These are phyloP conservation scores for Melanargia galathea DNA, from an alignment of 2,888 invertebrate species.

Conservation along the genomic window DNA sequence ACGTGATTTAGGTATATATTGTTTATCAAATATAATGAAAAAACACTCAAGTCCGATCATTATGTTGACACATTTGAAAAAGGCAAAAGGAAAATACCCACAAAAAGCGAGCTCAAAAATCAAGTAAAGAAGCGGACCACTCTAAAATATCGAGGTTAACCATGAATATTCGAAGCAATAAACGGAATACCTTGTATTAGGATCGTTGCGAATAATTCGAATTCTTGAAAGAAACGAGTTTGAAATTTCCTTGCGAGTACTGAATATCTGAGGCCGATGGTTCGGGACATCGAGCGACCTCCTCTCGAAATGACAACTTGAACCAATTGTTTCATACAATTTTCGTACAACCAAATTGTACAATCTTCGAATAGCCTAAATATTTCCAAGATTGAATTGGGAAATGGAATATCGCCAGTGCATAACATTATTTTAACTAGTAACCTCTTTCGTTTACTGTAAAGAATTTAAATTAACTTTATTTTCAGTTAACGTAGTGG, in stretches of 20 bases:
- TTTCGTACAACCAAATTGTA: conserved; percentile 59
- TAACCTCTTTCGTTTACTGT: background rate
- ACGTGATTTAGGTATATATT: background rate
- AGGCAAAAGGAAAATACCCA: conserved; percentile 63
- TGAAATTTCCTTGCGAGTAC: conserved; percentile 44
- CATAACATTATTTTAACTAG: conserved; percentile 9
- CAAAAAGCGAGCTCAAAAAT: conserved; percentile 61
- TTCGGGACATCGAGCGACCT: conserved; percentile 45
- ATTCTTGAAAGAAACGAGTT: conserved; percentile 44
- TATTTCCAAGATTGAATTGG: conserved; percentile 57
- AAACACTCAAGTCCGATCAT: conserved; percentile 53
- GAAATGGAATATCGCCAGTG: conserved; percentile 37
- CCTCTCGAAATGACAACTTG: conserved; percentile 50
- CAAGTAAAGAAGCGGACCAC: conserved; percentile 48
- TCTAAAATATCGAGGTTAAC: conserved; percentile 47
- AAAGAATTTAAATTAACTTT: background rate
- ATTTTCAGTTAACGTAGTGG: conserved; percentile 90
- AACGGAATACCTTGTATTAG: conserved; percentile 47
- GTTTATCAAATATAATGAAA: background rate
- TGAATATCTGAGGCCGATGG: conserved; percentile 49
- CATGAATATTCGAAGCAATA: conserved; percentile 48
- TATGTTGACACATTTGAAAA: conserved; percentile 60
- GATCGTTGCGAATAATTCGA: conserved; percentile 42
- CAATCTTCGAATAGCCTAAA: conserved; percentile 53
- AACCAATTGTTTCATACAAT: conserved; percentile 62